A percentile compares a stretch with the other conserved stretches of the same genome.
These are phyloP conservation scores for Creontiades dilutus DNA, from an alignment of 2,888 invertebrate species.

Conservation along the genomic window DNA sequence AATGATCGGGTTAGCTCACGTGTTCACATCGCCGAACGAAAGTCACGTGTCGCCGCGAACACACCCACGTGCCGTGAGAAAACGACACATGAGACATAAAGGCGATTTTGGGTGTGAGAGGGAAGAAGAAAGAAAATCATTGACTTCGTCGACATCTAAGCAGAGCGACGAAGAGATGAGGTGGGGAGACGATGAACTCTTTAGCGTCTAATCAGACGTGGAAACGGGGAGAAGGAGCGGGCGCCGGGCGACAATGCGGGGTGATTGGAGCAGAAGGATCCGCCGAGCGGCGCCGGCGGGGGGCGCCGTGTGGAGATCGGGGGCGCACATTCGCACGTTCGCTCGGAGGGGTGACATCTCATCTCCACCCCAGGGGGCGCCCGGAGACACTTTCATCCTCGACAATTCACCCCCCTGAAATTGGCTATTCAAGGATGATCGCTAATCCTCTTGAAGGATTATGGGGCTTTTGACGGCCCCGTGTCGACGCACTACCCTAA, in stretches of 20 bases:
- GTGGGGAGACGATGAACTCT: conserved; percentile 6
- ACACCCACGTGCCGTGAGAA: not conserved
- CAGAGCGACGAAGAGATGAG: not conserved
- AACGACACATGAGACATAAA: no score
- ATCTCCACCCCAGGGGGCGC: not conserved
- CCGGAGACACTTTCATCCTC: not conserved
- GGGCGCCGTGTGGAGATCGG: not conserved
- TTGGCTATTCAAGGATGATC: not conserved
- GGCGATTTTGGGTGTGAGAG: no score
- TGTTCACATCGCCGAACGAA: not conserved
- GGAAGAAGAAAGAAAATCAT: not conserved
- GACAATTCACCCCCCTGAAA: not conserved
- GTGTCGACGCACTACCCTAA: no score
- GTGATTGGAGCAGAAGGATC: conserved; percentile 40
- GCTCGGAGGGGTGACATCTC: not conserved
- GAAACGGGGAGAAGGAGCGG: not conserved
- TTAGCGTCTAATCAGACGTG: conserved; percentile 15
- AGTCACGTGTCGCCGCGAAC: not conserved
- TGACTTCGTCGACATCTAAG: not conserved
- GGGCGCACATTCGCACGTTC: not conserved
- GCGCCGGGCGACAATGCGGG: not conserved
- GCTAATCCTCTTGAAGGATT: conserved; percentile 4
- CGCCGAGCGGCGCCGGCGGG: conserved; percentile 26
- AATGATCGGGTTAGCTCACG: not conserved
- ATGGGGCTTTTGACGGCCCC: not conserved